Evolutionary conservation across 1,140 invertebrate genomes (phyloP).

Genomic region (Tetragonula clypearis): DNA sequence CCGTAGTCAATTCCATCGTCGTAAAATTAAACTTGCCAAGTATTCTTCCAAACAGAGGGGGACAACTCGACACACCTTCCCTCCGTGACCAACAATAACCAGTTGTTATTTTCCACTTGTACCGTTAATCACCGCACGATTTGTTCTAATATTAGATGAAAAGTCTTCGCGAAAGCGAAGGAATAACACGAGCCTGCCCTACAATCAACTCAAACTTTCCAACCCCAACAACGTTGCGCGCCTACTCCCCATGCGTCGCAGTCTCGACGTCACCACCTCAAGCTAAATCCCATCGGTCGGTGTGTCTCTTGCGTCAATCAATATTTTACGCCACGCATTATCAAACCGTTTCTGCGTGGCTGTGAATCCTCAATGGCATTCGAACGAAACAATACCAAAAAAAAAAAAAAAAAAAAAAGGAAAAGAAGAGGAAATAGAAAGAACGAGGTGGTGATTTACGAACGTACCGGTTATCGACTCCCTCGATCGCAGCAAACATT

Average conservation of each 20-base stretch:
- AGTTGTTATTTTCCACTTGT: background rate
- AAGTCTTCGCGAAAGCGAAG: background rate
- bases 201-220: background rate
- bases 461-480: constrained; percentile 1
- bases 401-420: too few species aligned
- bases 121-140: background rate
- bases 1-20: too few species aligned
- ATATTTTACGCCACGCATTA: constrained; percentile 39
- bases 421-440: too few species aligned
- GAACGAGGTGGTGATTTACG: constrained; percentile 9
- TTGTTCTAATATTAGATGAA: background rate
- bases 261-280: background rate
- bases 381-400: background rate
- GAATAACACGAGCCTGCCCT: background rate
- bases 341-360: background rate
- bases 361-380: constrained; percentile 18
- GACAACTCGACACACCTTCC: too few species aligned
- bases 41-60: background rate
- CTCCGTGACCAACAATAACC: background rate
- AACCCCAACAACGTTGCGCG: background rate
- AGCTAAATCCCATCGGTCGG: background rate
- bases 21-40: too few species aligned
- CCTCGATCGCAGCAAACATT: constrained; percentile 11
- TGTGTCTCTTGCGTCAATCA: background rate
- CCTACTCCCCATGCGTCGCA: too few species aligned